Conservation (phyloP, 1,140 invertebrate species). For the Trypoxylus dichotomus region DNA sequence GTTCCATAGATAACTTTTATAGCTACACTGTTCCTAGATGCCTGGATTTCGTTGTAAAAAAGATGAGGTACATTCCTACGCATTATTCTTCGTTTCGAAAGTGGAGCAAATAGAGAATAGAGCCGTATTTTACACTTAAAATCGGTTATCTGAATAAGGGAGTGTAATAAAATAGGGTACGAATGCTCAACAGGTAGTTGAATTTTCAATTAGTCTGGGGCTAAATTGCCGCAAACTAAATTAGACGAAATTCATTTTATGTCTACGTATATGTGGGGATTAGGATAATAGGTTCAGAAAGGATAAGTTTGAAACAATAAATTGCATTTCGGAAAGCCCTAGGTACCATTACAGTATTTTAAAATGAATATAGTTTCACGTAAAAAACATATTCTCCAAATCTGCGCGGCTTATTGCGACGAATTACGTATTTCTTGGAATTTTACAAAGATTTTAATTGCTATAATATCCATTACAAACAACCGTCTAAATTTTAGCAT, state of each 20-base stretch:
- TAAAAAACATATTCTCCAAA: too few species aligned
- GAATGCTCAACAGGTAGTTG: too few species aligned
- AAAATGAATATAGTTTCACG: background rate
- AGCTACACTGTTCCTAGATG: background rate
- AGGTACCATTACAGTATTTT: background rate
- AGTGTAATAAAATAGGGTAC: too few species aligned
- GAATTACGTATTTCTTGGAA: background rate
- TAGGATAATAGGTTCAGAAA: too few species aligned
- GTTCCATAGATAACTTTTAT: background rate
- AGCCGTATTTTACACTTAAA: too few species aligned
- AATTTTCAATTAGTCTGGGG: too few species aligned
- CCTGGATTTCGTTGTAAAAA: background rate
- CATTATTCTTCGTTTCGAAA: too few species aligned
- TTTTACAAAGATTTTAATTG: background rate
- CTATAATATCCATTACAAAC: background rate
- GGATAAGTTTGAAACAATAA: too few species aligned
- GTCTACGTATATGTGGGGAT: background rate
- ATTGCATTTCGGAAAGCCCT: too few species aligned
- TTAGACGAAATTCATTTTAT: background rate
- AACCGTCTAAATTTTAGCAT: background rate
- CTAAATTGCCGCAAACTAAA: background rate
- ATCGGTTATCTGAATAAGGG: too few species aligned
- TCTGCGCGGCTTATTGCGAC: background rate
- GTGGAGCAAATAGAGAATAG: too few species aligned
- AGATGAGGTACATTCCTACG: background rate